Base-by-base conservation (phyloP, 2,888 invertebrate species). In the Orthosia gothica region DNA sequence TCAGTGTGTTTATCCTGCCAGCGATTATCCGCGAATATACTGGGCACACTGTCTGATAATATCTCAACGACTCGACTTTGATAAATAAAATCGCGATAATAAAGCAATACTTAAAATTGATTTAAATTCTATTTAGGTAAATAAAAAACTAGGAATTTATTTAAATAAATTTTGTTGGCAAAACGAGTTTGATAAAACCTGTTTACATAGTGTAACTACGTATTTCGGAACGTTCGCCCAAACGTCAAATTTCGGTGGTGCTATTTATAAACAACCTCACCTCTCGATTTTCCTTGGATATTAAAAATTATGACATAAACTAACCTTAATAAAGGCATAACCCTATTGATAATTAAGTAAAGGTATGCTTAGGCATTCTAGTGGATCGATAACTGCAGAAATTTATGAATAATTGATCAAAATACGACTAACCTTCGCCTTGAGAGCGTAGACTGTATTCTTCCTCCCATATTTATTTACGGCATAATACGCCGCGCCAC, bases 371-470 rank as follows among this genome's bases (percentile, higher is more conserved):
- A 49, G 40, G 15, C 55, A 18, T 63, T 52, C 54, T 5, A 40
- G 52, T 67, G 40, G 49, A 65, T 74, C 47, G 26, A 74, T 66
- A 68, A 57, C 58, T 70, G 64, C 68, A 76, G 65, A 85, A 75
- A 83, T 72, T 23, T 63, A 70, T 50, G 66, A 74, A 74, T 70
- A 74, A 76, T 47, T 26, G 12, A 69, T 75, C 71, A 83, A 87
- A 85, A 74, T 84, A 71, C 26, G 68, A 88, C 91, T 92, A 92
- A 96, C 96, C 96, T 96, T 97, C 84, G 93, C 93, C 93, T 96
- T 96, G 86, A 96, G 93, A 73, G 97, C 96, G 91, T 95, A 94
- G 62, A 96, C 96, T 26, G 94, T 94, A 88, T 92, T 94, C 81
- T 89, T 89, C 80, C 90, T 93, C 82, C 89, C 91, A 91, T 93